phyloP scores from a whole-genome alignment of 2,888 invertebrate species.

The Arctia plantaginis region DNA sequence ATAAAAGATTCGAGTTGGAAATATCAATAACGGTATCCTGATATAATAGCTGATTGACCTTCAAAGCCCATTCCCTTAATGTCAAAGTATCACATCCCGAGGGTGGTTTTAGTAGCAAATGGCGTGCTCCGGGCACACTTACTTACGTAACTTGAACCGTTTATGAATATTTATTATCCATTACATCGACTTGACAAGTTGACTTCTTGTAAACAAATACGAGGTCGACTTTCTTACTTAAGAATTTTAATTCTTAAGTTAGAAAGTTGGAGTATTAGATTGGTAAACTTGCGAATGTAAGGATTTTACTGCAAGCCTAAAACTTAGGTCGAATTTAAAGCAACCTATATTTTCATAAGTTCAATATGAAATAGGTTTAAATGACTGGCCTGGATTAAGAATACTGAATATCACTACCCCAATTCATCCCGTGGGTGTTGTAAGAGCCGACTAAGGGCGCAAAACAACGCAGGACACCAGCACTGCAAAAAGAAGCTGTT shows the following conservation, averaged over 20 bases:
- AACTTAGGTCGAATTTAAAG: too few relatives aligned
- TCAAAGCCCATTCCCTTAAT: constrained; percentile 9
- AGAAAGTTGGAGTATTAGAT: background rate
- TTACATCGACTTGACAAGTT: constrained; percentile 45
- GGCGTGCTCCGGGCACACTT: constrained; percentile 34
- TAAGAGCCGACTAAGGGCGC: too few relatives aligned
- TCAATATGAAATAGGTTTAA: too few relatives aligned
- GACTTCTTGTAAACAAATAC: constrained; percentile 43
- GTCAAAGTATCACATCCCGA: constrained; percentile 19
- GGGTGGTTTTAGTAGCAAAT: constrained; percentile 29
- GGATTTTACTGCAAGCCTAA: too few relatives aligned
- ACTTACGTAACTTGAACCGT: constrained; percentile 42
- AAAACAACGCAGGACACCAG: too few relatives aligned
- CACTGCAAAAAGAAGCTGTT: too few relatives aligned
- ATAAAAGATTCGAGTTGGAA: background rate
- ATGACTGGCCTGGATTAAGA: too few relatives aligned
- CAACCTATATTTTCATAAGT: too few relatives aligned
- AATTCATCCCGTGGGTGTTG: too few relatives aligned
- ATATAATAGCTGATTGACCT: constrained; percentile 5
- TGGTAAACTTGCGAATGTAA: too few relatives aligned
- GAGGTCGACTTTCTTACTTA: background rate
- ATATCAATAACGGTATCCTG: background rate
- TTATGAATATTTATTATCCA: constrained; percentile 52
- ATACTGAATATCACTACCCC: too few relatives aligned
- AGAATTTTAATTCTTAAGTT: background rate